Base-by-base conservation (phyloP, 2,888 invertebrate genomes). In the Phorcus lineatus region DNA sequence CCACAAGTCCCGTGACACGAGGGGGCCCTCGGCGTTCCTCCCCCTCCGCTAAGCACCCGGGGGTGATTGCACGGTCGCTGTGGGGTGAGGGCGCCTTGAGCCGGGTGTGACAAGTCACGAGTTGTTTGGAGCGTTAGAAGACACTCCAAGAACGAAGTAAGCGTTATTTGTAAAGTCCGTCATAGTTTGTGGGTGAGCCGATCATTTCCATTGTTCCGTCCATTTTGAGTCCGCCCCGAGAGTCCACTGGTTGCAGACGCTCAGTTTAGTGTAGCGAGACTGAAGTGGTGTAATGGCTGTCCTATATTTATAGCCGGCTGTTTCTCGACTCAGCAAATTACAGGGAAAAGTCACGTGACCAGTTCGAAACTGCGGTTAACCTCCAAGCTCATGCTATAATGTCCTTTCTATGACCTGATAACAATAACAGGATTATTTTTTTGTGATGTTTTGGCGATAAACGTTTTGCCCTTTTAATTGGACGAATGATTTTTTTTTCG, bases 1-100 rank as follows among this genome's bases (percentile, higher is more conserved):
- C 62, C 62, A 62, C 62, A 62, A 62, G 62, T 62, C 62, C 62
- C 28, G 62, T 62, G 62, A 62, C 62, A 62, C 47, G 62, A 62
- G 28, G 62, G 62, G 62, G 62, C 62, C 62, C 62, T 62, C 28
- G 62, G 62, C 62, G 28, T 28, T 62, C 62, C 62, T 28, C 62
- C 62, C 28, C 62, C 62, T 28, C 62, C 62, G 62, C 17, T 13
- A n/a, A 62, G 62, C 62, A 62, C 62, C 62, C 62, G 28, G 62
- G n/a, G 62, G 62, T 62, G 62, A 24, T 28, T 16, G 62, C 62
- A 28, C 62, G 62, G 62, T 62, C 62, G 62, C 62, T 62, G 62
- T 24, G 22, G 62, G 62, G 22, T 7, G 13, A 17, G 24, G 28
- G 24, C 28, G 62, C 62, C 62, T 62, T 17, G 28, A 28, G 28